These are phyloP conservation scores for Cydia pomonella DNA, from an alignment of 1,140 invertebrate species.

Conservation along the genomic window DNA sequence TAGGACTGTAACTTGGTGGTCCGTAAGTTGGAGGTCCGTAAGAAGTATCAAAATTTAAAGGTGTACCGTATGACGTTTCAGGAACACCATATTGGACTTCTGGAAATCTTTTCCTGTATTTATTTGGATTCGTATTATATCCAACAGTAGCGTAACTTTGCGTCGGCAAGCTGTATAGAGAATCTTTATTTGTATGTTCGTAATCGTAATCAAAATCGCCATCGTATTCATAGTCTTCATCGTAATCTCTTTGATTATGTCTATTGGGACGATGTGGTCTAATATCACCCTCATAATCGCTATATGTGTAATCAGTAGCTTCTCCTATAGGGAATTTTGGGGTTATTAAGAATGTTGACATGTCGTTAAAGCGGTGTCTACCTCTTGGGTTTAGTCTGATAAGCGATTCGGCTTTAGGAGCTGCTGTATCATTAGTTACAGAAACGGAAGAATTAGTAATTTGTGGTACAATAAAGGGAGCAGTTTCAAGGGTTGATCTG, in stretches of 20 bases:
- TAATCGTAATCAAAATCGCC: conserved; percentile 60
- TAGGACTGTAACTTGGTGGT: conserved; percentile 43
- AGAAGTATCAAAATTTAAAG: conserved; percentile 35
- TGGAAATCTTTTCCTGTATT: conserved; percentile 9
- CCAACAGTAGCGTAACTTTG: conserved; percentile 39
- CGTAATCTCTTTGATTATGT: conserved; percentile 43
- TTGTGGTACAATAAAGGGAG: conserved; percentile 41
- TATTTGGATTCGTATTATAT: conserved; percentile 35
- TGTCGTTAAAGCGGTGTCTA: conserved; percentile 21
- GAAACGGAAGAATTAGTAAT: conserved; percentile 15
- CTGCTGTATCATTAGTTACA: conserved; percentile 36
- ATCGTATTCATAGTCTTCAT: conserved; percentile 56
- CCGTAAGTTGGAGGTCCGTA: conserved; percentile 45
- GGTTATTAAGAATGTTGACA: conserved; percentile 49
- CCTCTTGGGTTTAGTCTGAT: conserved; percentile 47
- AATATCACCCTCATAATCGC: conserved; percentile 51
- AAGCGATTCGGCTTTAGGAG: conserved; percentile 50
- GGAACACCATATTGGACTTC: conserved; percentile 29
- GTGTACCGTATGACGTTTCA: conserved; percentile 33
- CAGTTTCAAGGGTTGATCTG: conserved; percentile 45
- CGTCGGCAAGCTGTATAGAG: conserved; percentile 17
- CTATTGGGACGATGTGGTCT: conserved; percentile 35
- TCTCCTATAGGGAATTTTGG: conserved; percentile 59
- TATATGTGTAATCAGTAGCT: conserved; percentile 47
- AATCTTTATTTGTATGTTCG: conserved; percentile 37